A percentile compares a stretch with the other conserved stretches of the same genome.
These are phyloP conservation scores for Catagonus wagneri DNA, from an alignment of 2,113 vertebrate species.

Conservation along the genomic window DNA sequence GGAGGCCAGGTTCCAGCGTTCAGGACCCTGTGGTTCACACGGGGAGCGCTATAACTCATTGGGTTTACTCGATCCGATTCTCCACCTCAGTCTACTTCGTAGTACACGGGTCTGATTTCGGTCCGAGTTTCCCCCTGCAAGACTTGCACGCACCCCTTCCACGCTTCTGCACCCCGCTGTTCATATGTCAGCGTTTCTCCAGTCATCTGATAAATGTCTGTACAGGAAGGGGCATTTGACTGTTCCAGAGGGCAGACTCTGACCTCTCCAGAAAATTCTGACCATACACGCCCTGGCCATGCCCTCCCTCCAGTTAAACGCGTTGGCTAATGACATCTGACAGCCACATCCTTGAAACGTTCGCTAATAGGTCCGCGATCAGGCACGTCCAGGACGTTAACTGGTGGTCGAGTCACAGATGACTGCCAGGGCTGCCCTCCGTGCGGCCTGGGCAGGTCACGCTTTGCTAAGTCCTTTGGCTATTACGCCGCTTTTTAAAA, in stretches of 20 bases:
- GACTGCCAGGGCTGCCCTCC: slow-evolving; percentile 41
- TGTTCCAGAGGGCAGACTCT: neutral
- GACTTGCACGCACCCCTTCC: neutral
- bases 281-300: neutral
- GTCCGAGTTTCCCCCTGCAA: neutral
- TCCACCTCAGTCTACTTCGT: neutral
- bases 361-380: neutral
- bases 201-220: neutral
- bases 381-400: slow-evolving; percentile 34
- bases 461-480: slow-evolving; percentile 47
- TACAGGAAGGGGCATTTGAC: neutral
- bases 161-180: neutral
- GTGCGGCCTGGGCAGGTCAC: slow-evolving; percentile 9
- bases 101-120: neutral
- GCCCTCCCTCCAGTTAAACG: neutral
- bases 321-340: slow-evolving; percentile 60
- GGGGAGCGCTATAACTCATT: neutral
- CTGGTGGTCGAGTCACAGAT: slow-evolving; percentile 53
- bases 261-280: neutral
- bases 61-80: neutral
- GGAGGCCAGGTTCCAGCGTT: neutral
- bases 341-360: slow-evolving; percentile 71
- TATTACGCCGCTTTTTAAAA: neutral
- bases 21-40: neutral
- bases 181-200: neutral